phyloP scores from a whole-genome alignment of 2,888 invertebrate genomes.

The Clanis bilineata region DNA sequence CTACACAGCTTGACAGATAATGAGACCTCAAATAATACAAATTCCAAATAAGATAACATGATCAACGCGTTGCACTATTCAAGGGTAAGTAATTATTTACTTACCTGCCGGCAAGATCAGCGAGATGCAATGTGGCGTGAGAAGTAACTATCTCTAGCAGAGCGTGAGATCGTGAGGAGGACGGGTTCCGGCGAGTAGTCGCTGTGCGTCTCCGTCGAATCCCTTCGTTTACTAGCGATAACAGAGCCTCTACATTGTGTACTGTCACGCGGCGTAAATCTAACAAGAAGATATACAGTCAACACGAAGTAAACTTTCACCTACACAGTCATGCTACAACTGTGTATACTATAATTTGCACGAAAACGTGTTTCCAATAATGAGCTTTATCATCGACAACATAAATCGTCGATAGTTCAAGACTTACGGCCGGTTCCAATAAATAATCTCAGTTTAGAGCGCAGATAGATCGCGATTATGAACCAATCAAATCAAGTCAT shows the following conservation, averaged over 20 bases:
- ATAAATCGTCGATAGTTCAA: too few relatives aligned
- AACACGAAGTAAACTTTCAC: not conserved
- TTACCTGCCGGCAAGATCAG: conserved; percentile 76
- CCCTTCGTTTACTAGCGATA: conserved; percentile 83
- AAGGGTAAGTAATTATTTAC: not conserved
- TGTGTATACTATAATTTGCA: too few relatives aligned
- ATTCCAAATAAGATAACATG: too few relatives aligned
- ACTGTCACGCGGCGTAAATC: conserved; percentile 85
- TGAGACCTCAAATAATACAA: too few relatives aligned
- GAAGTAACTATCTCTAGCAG: conserved; percentile 85
- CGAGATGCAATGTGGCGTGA: conserved; percentile 82
- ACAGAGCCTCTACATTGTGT: conserved; percentile 77
- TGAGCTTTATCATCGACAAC: too few relatives aligned
- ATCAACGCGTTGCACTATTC: not conserved
- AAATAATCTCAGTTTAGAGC: too few relatives aligned
- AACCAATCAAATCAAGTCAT: too few relatives aligned
- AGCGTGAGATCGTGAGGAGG: conserved; percentile 88
- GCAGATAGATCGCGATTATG: too few relatives aligned
- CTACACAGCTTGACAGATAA: too few relatives aligned
- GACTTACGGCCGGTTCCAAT: too few relatives aligned
- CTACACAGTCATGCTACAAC: too few relatives aligned
- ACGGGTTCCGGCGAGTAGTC: conserved; percentile 86
- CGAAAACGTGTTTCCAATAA: too few relatives aligned
- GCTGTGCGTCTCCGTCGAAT: conserved; percentile 85
- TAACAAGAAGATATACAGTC: conserved; percentile 37